Evolutionary conservation across 2,888 invertebrate species (phyloP).

Genomic region (Galeruca laticollis): DNA sequence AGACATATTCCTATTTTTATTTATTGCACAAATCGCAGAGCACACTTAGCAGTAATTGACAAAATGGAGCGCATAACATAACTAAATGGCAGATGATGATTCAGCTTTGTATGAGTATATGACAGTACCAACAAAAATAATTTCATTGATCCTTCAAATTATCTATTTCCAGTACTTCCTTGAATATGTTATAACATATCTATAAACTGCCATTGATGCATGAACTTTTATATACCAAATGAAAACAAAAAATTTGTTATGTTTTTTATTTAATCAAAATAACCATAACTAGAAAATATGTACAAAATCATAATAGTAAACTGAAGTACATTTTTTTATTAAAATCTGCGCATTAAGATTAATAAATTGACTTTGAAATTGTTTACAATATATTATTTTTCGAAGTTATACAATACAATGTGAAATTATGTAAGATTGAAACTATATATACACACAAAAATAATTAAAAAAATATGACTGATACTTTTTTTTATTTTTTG

Average conservation of each 20-base stretch:
- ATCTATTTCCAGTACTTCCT: too few species aligned
- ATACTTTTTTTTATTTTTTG: conserved; percentile 19
- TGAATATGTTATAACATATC: too few species aligned
- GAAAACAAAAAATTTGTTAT: conserved; percentile 22
- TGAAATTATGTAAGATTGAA: conserved; percentile 23
- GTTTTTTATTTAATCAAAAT: conserved; percentile 48
- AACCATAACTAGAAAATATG: conserved; percentile 46
- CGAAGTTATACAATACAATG: conserved; percentile 18
- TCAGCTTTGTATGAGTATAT: too few species aligned
- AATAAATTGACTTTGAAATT: conserved; percentile 35
- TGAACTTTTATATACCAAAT: conserved; percentile 1
- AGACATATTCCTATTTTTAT: too few species aligned
- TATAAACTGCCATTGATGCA: not conserved
- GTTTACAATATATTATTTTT: conserved; percentile 28
- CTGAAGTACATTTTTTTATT: conserved; percentile 45
- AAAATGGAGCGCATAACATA: too few species aligned
- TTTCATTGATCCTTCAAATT: not conserved
- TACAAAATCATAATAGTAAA: conserved; percentile 45
- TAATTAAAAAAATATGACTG: not conserved
- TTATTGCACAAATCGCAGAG: too few species aligned
- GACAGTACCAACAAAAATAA: too few species aligned
- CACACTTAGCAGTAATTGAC: too few species aligned
- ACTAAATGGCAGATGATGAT: too few species aligned
- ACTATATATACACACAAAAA: conserved; percentile 22
- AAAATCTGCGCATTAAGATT: conserved; percentile 38